Evolutionary conservation across 2,113 vertebrate species (phyloP), one percentile per base, ranked within the genome.

Genomic region (Lota lota): DNA sequence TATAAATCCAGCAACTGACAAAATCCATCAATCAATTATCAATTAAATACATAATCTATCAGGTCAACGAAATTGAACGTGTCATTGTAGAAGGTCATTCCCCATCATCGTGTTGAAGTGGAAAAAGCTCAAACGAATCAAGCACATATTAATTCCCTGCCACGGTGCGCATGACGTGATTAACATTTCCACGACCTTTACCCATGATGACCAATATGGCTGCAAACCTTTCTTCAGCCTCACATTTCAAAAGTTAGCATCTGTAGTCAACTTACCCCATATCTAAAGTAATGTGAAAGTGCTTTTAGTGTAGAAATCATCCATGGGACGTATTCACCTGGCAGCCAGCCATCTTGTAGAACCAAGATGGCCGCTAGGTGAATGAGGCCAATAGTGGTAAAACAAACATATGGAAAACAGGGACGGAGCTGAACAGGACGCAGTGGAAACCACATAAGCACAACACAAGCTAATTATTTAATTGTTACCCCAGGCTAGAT

Each of bases 401-500:
- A 33, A 33, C 28, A 33, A 33, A 7, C 28, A 33, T 33, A 7
- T 33, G 28, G 28, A 33, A 33, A 7, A 33, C 28, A 33, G 28
- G 28, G 28, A 7, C 7, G 28, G 28, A 7, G n/a, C n/a, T 33
- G 28, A 33, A 69, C 40, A 33, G 22, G 4, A 28, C 56, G 66
- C 58, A n/a, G 22, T 63, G 61, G 40, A 83, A 18, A 16, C 12
- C 2, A 11, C 17, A 54, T 1, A 19, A 82, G 79, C 76, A 74
- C 78, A 67, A 64, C 28, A 33, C 28, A 54, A 33, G 78, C 75
- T 70, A 73, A 76, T 79, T 83, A 28, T 77, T 81, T 74, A 63
- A 56, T 56, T 66, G 75, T 66, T 3, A 73, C 78, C 75, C 77
- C 67, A 22, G 78, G 81, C 70, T 5, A 40, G 28, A 33, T 22